Percentiles rank a stretch among this genome's conserved stretches.
Evolutionary conservation across 2,888 invertebrate genomes (phyloP).

Genomic region (Dicyrtomina minuta): DNA sequence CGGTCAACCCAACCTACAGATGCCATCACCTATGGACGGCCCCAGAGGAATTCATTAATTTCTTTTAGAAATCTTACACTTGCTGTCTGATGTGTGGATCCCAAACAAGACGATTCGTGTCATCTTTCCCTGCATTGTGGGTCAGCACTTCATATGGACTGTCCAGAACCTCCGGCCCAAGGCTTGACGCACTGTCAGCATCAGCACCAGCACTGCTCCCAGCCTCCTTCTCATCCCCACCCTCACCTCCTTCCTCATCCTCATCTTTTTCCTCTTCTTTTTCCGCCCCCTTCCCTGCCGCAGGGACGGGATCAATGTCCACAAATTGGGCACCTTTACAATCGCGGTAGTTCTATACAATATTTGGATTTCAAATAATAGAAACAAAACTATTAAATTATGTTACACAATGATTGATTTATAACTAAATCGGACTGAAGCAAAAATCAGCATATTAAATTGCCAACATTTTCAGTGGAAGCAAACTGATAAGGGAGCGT

Average conservation of each 20-base stretch:
- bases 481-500: too few species aligned
- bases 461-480: too few species aligned
- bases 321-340: constrained; percentile 11
- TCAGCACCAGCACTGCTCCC: background rate
- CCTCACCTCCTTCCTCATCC: background rate
- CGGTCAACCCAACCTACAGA: too few species aligned
- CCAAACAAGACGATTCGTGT: constrained; percentile 28
- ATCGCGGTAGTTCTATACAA: constrained; percentile 21
- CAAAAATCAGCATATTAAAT: too few species aligned
- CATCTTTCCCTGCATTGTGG: constrained; percentile 1
- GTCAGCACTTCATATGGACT: constrained; percentile 27
- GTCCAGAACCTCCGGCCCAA: too few species aligned
- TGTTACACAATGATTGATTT: background rate
- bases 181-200: background rate
- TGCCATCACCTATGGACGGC: too few species aligned
- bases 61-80: too few species aligned
- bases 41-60: background rate
- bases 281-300: background rate
- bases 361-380: background rate
- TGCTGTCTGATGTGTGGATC: constrained; percentile 10
- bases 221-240: background rate
- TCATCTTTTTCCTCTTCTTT: background rate
- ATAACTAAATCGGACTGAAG: too few species aligned
- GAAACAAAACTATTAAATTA: background rate
- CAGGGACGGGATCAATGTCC: background rate